Percentiles rank a stretch among this genome's conserved stretches.
Evolutionary conservation across 2,113 vertebrate species (phyloP).

Genomic region (Leucosticte australis): DNA sequence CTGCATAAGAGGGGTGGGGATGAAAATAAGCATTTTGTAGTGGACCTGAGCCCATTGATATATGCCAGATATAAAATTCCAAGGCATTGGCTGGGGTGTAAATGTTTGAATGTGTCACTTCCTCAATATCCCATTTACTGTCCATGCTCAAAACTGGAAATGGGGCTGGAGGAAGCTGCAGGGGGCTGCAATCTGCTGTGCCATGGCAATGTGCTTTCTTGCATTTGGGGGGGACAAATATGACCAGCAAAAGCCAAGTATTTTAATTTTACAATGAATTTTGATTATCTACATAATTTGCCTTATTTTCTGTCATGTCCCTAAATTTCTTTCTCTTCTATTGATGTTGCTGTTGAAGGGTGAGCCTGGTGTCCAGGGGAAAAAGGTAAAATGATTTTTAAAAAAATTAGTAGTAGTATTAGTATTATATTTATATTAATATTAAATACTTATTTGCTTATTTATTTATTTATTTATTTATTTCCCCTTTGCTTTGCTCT

Average conservation of each 20-base stretch:
- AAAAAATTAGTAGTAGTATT: no score
- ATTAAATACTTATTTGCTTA: no score
- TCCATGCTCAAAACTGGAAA: not conserved
- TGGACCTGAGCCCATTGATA: not conserved
- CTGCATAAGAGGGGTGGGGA: not conserved
- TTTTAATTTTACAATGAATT: not conserved
- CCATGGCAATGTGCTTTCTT: not conserved
- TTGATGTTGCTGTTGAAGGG: constrained; percentile 29
- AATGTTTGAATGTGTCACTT: not conserved
- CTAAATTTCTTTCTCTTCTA: not conserved
- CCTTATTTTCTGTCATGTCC: not conserved
- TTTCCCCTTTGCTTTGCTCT: not conserved
- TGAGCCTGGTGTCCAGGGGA: constrained; percentile 64
- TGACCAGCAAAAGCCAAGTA: not conserved
- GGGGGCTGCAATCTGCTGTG: not conserved
- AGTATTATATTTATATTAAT: no score
- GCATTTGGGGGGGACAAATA: not conserved
- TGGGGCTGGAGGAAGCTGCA: not conserved
- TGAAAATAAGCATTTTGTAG: not conserved
- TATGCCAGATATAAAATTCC: not conserved
- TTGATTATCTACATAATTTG: not conserved
- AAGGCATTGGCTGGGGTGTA: not conserved
- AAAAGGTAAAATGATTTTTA: constrained; percentile 50
- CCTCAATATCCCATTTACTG: not conserved
- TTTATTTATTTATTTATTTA: not conserved